Conservation (phyloP, 2,888 invertebrate species). For the Dorcus parallelipipedus region DNA sequence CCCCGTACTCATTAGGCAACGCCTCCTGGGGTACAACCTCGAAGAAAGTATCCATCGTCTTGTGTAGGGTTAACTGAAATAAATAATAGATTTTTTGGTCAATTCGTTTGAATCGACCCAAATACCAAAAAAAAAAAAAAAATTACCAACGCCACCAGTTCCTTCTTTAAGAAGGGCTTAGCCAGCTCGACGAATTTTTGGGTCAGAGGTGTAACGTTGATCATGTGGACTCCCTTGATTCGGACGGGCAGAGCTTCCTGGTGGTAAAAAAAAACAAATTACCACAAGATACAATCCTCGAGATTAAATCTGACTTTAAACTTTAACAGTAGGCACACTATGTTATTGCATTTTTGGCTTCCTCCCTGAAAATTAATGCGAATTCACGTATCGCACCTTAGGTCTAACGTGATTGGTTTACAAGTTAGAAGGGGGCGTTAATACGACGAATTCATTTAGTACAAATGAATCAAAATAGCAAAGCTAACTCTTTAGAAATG, state of each 20-base stretch:
- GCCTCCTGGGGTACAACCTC: slow-evolving; percentile 52
- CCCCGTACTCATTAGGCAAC: slow-evolving; percentile 63
- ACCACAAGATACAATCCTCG: no score
- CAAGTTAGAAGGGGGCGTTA: no score
- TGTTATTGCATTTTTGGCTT: no score
- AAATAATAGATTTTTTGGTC: background rate
- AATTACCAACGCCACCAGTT: slow-evolving; percentile 45
- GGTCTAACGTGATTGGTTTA: no score
- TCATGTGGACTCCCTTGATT: slow-evolving; percentile 63
- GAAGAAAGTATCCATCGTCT: slow-evolving; percentile 8
- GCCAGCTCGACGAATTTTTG: slow-evolving; percentile 64
- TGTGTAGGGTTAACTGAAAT: slow-evolving; percentile 19
- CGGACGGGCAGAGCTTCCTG: slow-evolving; percentile 60
- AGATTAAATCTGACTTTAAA: no score
- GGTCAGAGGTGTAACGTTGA: slow-evolving; percentile 65
- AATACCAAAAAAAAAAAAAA: background rate
- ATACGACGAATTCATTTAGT: no score
- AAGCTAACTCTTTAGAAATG: no score
- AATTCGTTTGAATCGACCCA: background rate
- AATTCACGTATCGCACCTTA: no score
- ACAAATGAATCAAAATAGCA: no score
- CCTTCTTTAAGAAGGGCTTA: slow-evolving; percentile 68
- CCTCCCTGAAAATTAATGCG: no score
- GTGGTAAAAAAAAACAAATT: background rate
- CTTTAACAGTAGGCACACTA: no score